Evolutionary conservation across 2,113 vertebrate species (phyloP), one percentile per base, ranked within the genome.

Genomic region (Misgurnus anguillicaudatus): DNA sequence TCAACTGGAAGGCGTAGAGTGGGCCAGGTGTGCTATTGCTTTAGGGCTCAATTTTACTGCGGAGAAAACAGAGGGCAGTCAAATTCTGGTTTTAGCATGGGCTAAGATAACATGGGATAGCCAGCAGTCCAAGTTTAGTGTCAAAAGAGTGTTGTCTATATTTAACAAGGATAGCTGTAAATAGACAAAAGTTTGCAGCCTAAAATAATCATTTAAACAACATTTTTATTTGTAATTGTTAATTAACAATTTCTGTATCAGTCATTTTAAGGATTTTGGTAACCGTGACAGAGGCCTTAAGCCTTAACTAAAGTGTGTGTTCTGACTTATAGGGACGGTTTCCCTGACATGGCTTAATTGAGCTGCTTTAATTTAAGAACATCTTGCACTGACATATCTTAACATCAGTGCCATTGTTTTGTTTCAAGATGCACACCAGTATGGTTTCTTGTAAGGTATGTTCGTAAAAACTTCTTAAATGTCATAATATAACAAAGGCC

Each of bases 1-100:
- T 82, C 65, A 64, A 48, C 45, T 71, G 36, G 53, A 45, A 71
- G 63, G 53, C 48, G 42, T 36, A 57, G 60, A 53, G 47, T 66
- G 41, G 58, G 47, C 77, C 68, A 81, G 66, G 82, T 83, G 74
- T 76, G 65, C 51, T 31, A 19, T 66, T 75, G 48, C 38, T 79
- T 82, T 61, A 75, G 16, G 53, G 19, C 63, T 45, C 1, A 6
- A 4, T 64, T 51, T 39, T 60, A 36, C 31, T 63, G 62, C 31
- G 5, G 47, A 4, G 1, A 66, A 57, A 69, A 21, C 57, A 45
- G 10, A 45, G 6, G 53, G 19, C 17, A 19, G 53, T 19, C 53
- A 57, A 2, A 57, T 19, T 57, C 7, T 19, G 53, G 4, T 57
- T 57, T 57, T 51, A 51, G 48, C 48, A 51, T 51, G 8, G 53